phyloP scores from a whole-genome alignment of 2,113 vertebrate genomes.

The Ailurus styani region DNA sequence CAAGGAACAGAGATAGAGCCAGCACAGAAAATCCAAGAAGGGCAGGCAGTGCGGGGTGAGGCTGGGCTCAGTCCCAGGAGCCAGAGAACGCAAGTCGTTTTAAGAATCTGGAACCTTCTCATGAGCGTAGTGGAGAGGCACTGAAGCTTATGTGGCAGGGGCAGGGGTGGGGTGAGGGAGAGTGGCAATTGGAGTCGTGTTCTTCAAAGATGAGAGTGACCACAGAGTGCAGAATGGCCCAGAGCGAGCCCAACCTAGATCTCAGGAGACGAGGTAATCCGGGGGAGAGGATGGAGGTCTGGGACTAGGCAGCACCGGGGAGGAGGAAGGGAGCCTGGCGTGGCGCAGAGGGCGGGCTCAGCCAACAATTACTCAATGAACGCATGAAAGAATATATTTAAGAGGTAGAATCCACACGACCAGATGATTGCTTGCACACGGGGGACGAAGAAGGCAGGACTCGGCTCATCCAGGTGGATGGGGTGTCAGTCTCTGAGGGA shows the following conservation, averaged over 20 bases:
- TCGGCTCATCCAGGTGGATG: neutral
- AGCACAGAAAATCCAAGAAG: neutral
- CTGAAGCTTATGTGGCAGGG: too few relatives aligned
- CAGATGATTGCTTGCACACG: neutral
- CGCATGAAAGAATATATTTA: neutral
- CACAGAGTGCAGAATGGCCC: neutral
- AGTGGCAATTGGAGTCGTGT: neutral
- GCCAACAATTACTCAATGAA: neutral
- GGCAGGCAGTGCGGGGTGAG: rapidly evolving
- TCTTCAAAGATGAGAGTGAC: neutral
- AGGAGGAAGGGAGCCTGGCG: neutral
- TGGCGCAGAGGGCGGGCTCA: neutral
- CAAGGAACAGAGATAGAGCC: neutral
- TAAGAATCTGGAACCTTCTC: neutral
- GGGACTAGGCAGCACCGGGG: neutral
- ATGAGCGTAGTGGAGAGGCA: neutral
- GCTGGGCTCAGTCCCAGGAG: neutral
- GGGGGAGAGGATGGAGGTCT: neutral
- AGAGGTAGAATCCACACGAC: neutral
- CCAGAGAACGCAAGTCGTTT: neutral
- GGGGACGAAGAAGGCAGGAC: neutral
- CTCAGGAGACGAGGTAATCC: neutral
- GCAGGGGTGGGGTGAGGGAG: too few relatives aligned
- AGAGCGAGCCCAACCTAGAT: neutral
- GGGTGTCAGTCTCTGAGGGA: neutral